Base-by-base conservation (phyloP, 2,888 invertebrate genomes). In the Pteria penguin region DNA sequence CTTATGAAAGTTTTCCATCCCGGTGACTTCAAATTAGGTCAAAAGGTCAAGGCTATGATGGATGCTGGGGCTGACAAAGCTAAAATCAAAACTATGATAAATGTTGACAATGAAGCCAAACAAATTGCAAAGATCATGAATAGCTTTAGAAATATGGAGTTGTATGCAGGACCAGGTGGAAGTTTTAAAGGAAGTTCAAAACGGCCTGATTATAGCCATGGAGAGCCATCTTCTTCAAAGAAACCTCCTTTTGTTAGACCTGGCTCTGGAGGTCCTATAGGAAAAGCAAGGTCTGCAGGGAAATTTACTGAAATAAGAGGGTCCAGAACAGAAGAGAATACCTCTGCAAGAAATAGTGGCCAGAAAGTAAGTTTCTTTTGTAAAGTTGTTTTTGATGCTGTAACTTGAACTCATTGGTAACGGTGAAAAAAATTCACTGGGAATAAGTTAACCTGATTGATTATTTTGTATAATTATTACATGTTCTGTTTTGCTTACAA, bases 61-160 rank as follows among this genome's bases (percentile, higher is more conserved):
- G 84, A 86, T 71, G 83, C 84, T 61, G 85, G 84, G 11, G 87
- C 86, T 27, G 84, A 84, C 57, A 66, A 71, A 45, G 54, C 73
- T 1, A 82, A 75, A 68, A 82, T 85, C 27, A 81, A 82, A 60
- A 83, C 82, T 26, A 83, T 85, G 85, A 68, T 85, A 62, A 70
- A 72, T 60, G 83, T 80, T 22, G 88, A 88, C 36, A 83, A 82
- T 62, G 88, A 88, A 63, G 82, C 85, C 1, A 81, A 87, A 60
- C 86, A 88, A 69, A 61, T 89, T 54, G 86, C 85, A 27, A 87
- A 84, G 66, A 86, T 90, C 18, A 85, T 89, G 83, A 87, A 88
- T 80, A 88, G 87, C 69, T 85, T 89, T 57, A 78, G 82, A 31
- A 82, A 89, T 57, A 86, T 90, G 88, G 89, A 88, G 68, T 83